Conservation (phyloP, 2,113 vertebrate genomes). For the Cariama cristata region DNA sequence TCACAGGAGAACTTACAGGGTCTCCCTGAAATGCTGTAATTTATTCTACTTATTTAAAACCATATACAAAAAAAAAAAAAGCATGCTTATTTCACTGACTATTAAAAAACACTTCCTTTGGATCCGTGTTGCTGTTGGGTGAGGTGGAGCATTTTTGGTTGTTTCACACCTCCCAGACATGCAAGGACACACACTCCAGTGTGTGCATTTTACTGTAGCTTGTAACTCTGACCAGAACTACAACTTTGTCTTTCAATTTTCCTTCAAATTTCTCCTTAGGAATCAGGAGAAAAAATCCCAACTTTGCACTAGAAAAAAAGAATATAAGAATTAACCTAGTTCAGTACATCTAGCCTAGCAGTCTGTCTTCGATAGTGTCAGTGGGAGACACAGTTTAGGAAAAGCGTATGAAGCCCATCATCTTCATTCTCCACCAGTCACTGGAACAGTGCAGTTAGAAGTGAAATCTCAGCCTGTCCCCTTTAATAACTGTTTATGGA, state of each 20-base stretch:
- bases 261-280: not conserved
- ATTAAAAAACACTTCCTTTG: not conserved
- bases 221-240: not conserved
- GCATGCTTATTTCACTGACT: not conserved
- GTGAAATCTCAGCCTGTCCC: not conserved
- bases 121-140: not conserved
- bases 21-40: not conserved
- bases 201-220: not conserved
- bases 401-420: not conserved
- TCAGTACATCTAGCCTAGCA: not conserved
- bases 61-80: not conserved
- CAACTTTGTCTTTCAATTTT: not conserved
- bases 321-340: not conserved
- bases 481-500: not conserved
- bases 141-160: not conserved
- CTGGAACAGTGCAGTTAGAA: not conserved
- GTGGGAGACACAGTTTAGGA: not conserved
- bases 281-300: not conserved
- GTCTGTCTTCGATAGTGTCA: not conserved
- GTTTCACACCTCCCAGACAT: not conserved
- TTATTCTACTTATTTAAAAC: not conserved
- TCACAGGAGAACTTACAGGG: not conserved
- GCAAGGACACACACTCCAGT: not conserved
- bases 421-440: not conserved
- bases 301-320: not conserved